These are phyloP conservation scores for Sarcophaga carnaria DNA, from an alignment of 2,888 invertebrate genomes.

Conservation along the genomic window DNA sequence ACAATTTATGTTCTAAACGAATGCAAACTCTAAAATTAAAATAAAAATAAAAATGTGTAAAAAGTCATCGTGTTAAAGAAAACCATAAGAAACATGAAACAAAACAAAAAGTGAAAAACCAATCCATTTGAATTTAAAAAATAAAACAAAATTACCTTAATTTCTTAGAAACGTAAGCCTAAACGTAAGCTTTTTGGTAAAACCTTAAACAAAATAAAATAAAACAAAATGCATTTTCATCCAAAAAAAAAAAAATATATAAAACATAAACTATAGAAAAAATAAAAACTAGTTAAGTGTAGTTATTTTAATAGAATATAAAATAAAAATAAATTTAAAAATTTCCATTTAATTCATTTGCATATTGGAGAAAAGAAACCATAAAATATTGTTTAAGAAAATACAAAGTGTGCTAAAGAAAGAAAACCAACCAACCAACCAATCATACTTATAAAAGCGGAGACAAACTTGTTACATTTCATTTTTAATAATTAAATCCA, in stretches of 20 bases:
- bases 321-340: not conserved
- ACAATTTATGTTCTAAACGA: not conserved
- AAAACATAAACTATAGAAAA: slow-evolving; percentile 13
- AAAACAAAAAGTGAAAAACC: not conserved
- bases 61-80: slow-evolving; percentile 24
- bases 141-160: not conserved
- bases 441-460: too few species aligned
- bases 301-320: not conserved
- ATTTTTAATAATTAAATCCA: not conserved
- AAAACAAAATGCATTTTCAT: slow-evolving; percentile 41
- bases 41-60: not conserved
- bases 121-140: slow-evolving; percentile 10
- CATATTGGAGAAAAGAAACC: not conserved
- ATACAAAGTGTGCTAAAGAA: slow-evolving; percentile 12
- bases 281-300: slow-evolving; percentile 9
- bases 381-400: slow-evolving; percentile 8
- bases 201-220: slow-evolving; percentile 27
- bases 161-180: slow-evolving; percentile 49
- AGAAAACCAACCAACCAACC: not conserved
- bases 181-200: slow-evolving; percentile 56
- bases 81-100: slow-evolving; percentile 1
- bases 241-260: slow-evolving; percentile 22
- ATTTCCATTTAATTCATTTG: not conserved
- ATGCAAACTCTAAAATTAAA: not conserved
- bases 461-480: not conserved